Conservation (phyloP, 2,888 invertebrate genomes). For the Tridacna gigas region DNA sequence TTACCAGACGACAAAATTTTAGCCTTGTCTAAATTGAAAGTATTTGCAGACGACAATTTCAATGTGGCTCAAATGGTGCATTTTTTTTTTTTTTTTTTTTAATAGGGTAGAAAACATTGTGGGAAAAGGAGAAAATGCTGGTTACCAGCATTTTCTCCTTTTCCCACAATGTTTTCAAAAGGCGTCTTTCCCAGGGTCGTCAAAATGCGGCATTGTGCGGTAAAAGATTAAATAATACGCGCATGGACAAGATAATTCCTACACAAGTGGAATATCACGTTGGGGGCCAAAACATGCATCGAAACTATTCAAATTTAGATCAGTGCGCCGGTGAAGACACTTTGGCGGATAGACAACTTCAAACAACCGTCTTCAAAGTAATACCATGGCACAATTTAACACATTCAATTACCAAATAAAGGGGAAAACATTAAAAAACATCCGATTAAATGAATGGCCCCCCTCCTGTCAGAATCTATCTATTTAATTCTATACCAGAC, state of each 20-base stretch:
- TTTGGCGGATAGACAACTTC: constrained; percentile 7
- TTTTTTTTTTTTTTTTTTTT: no score
- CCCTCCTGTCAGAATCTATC: constrained; percentile 19
- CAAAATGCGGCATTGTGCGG: no score
- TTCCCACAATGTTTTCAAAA: no score
- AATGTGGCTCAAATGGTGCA: no score
- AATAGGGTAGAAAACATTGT: no score
- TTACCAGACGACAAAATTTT: no score
- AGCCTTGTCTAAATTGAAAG: no score
- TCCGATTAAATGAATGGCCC: constrained; percentile 16
- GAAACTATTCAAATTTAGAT: neutral
- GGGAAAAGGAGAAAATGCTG: no score
- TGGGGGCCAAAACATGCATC: neutral
- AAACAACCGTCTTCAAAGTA: constrained; percentile 25
- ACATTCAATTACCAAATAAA: constrained; percentile 25
- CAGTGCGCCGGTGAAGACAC: neutral
- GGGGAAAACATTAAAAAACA: constrained; percentile 23
- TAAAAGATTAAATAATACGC: neutral
- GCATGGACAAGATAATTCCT: constrained; percentile 5
- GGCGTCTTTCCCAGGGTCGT: no score
- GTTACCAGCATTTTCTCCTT: no score
- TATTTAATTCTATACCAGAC: neutral
- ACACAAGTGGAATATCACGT: neutral
- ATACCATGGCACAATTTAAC: constrained; percentile 19
- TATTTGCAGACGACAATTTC: no score